Evolutionary conservation across 1,140 invertebrate species (phyloP).

Genomic region (Homarus americanus): DNA sequence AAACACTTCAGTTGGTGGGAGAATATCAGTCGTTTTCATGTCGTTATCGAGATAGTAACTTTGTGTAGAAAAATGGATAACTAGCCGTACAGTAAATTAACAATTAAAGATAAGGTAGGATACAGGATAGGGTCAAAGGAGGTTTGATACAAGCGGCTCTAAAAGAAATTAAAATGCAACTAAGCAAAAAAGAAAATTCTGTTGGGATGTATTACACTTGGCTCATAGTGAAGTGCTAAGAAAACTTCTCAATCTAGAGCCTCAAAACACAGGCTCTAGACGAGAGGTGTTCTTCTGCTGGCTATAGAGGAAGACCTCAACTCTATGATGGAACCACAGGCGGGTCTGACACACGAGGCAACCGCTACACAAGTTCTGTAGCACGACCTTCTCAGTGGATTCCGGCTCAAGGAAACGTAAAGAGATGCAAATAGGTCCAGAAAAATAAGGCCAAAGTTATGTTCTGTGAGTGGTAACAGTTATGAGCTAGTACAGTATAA

Average conservation of each 20-base stretch:
- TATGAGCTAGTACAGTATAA: too few relatives aligned
- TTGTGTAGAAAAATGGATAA: not conserved
- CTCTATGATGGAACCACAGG: not conserved
- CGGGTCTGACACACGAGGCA: not conserved
- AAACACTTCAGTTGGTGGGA: constrained; percentile 47
- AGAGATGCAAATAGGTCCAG: not conserved
- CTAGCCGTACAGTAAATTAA: not conserved
- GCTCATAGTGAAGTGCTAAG: constrained; percentile 49
- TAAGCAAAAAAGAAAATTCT: constrained; percentile 55
- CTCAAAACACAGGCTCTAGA: constrained; percentile 63
- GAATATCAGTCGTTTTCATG: constrained; percentile 60
- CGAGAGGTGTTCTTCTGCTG: constrained; percentile 47
- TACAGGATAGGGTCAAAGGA: not conserved
- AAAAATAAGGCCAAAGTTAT: not conserved
- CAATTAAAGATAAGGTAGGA: not conserved
- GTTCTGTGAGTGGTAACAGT: too few relatives aligned
- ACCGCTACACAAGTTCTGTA: not conserved
- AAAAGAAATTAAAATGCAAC: constrained; percentile 34
- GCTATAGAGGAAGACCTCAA: not conserved
- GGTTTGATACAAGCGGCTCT: not conserved
- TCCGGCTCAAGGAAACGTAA: not conserved
- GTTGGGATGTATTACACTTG: constrained; percentile 45
- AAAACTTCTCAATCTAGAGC: constrained; percentile 70
- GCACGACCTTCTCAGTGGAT: constrained; percentile 14
- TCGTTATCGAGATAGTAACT: constrained; percentile 35